phyloP scores from a whole-genome alignment of 1,140 invertebrate genomes.

The Temnothorax curvispinosus region DNA sequence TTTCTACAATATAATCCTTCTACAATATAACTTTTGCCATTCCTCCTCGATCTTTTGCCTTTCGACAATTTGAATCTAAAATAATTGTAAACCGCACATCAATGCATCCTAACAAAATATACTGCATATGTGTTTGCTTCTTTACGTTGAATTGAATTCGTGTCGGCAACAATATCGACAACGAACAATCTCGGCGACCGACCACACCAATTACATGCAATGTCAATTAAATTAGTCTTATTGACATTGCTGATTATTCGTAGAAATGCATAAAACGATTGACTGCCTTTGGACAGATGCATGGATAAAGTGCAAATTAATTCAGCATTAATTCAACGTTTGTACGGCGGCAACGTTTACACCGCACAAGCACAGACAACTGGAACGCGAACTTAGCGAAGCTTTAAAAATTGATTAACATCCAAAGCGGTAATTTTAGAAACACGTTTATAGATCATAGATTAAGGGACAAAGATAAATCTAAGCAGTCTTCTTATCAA shows the following conservation, averaged over 20 bases:
- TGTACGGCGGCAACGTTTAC: slow-evolving; percentile 1
- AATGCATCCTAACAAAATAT: background rate
- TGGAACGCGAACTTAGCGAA: slow-evolving; percentile 8
- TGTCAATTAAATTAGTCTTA: slow-evolving; percentile 66
- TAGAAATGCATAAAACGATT: slow-evolving; percentile 46
- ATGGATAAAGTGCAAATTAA: slow-evolving; percentile 70
- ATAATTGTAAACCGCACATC: background rate
- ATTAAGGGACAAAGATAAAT: background rate
- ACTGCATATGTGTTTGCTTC: background rate
- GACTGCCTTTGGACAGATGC: slow-evolving; percentile 36
- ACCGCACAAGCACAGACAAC: slow-evolving; percentile 28
- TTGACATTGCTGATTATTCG: slow-evolving; percentile 25
- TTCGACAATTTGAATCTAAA: background rate
- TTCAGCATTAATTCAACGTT: slow-evolving; percentile 69
- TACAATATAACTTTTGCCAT: background rate
- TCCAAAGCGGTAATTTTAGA: background rate
- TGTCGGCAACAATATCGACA: slow-evolving; percentile 27
- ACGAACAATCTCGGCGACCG: slow-evolving; percentile 31
- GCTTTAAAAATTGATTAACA: slow-evolving; percentile 64
- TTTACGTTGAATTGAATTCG: background rate
- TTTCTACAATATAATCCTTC: background rate
- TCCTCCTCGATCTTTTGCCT: background rate
- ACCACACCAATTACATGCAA: slow-evolving; percentile 55
- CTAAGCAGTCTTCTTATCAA: background rate
- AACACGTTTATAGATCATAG: background rate